Evolutionary conservation across 2,797 vertebrate species (phyloP).

Genomic region (Helicolenus hilgendorfi): DNA sequence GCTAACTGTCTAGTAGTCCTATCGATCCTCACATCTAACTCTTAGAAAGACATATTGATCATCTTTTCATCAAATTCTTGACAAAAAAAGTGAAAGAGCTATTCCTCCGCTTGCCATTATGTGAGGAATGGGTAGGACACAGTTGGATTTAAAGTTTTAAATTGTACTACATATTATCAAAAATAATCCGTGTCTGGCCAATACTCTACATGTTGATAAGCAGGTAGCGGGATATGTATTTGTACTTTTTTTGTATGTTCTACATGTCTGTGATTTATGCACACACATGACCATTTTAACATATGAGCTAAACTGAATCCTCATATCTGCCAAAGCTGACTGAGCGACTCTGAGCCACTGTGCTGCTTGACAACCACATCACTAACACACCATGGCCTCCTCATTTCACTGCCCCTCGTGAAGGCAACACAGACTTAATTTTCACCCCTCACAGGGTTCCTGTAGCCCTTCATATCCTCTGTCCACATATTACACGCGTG

Average conservation of each 20-base stretch:
- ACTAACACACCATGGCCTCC: constrained; percentile 77
- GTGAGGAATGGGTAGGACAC: not conserved
- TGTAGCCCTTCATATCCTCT: constrained; percentile 67
- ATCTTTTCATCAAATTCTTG: constrained; percentile 15
- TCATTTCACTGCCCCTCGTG: constrained; percentile 63
- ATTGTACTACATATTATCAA: not conserved
- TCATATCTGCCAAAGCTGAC: constrained; percentile 45
- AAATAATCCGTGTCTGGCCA: not conserved
- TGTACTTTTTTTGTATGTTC: not conserved
- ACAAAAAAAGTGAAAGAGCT: not conserved
- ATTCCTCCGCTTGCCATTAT: not conserved
- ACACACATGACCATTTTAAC: constrained; percentile 40
- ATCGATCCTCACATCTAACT: not conserved
- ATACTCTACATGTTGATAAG: constrained; percentile 15
- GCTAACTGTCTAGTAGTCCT: not conserved
- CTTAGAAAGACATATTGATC: not conserved
- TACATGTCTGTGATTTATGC: constrained; percentile 35
- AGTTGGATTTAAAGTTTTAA: not conserved
- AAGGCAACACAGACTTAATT: constrained; percentile 79
- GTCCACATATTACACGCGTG: constrained; percentile 81
- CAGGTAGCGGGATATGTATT: not conserved
- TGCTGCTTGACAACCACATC: constrained; percentile 74
- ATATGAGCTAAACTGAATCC: constrained; percentile 41
- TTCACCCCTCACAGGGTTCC: constrained; percentile 77
- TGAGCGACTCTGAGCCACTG: constrained; percentile 23